phyloP scores from a whole-genome alignment of 2,113 vertebrate species.

The Phylloscopus trochiloides region DNA sequence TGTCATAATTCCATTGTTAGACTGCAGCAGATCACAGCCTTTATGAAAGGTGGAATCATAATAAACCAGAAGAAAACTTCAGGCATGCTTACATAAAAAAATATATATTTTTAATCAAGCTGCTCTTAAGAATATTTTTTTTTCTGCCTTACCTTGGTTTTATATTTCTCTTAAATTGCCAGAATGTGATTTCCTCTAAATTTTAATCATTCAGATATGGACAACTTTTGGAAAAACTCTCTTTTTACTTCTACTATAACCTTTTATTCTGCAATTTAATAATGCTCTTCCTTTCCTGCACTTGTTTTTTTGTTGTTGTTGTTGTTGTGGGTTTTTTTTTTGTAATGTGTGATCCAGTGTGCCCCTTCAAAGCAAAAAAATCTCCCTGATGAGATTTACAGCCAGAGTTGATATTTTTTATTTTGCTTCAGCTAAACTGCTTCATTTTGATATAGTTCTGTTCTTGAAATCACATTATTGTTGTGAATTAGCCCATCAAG shows the following conservation, averaged over 20 bases:
- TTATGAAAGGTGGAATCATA: not conserved
- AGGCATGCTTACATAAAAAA: not conserved
- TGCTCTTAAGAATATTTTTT: not conserved
- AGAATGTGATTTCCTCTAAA: not conserved
- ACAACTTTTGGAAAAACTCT: not conserved
- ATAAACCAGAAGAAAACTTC: not conserved
- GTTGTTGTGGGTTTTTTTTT: not conserved
- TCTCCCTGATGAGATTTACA: not conserved
- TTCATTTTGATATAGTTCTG: not conserved
- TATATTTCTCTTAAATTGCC: not conserved
- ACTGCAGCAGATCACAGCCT: not conserved
- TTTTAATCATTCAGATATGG: not conserved
- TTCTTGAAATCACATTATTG: slow-evolving; percentile 12
- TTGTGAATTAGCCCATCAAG: not conserved
- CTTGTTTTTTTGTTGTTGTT: no score
- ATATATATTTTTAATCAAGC: not conserved
- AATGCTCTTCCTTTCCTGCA: not conserved
- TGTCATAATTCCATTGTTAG: not conserved
- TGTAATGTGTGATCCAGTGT: not conserved
- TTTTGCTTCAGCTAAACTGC: not conserved
- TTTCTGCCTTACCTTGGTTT: not conserved
- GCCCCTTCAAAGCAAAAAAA: not conserved
- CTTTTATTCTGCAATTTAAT: not conserved
- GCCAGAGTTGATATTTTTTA: not conserved
- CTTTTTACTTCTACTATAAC: not conserved